Conservation (phyloP, 1,140 invertebrate species). For the Gyrodactylus bullatarudis region DNA sequence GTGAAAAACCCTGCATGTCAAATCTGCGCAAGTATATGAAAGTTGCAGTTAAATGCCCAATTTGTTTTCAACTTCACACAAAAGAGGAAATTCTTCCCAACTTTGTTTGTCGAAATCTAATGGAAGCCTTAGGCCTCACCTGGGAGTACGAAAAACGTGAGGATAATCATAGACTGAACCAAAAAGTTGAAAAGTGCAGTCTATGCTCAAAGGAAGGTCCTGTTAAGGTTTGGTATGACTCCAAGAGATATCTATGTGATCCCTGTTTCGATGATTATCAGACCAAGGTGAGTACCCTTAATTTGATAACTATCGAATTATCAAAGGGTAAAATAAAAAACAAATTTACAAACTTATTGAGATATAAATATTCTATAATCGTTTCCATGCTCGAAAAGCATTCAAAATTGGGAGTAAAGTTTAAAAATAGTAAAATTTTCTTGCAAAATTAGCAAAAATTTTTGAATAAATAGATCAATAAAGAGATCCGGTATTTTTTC, state of each 20-base stretch:
- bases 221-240: not conserved
- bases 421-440: too few relatives aligned
- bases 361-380: too few relatives aligned
- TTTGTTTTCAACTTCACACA: not conserved
- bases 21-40: not conserved
- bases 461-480: too few relatives aligned
- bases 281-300: not conserved
- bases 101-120: not conserved
- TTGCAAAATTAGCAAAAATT: too few relatives aligned
- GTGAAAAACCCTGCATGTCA: not conserved
- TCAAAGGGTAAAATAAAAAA: too few relatives aligned
- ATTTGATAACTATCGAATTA: too few relatives aligned
- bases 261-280: not conserved
- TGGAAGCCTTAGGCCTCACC: not conserved
- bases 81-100: not conserved
- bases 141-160: not conserved
- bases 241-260: not conserved
- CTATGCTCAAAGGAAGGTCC: not conserved
- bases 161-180: not conserved
- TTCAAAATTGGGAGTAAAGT: too few relatives aligned
- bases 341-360: too few relatives aligned
- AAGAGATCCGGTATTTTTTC: too few relatives aligned
- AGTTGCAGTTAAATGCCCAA: not conserved
- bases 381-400: too few relatives aligned
- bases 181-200: not conserved